Conservation (phyloP, 2,113 vertebrate species). For the Catharus bicknelli region DNA sequence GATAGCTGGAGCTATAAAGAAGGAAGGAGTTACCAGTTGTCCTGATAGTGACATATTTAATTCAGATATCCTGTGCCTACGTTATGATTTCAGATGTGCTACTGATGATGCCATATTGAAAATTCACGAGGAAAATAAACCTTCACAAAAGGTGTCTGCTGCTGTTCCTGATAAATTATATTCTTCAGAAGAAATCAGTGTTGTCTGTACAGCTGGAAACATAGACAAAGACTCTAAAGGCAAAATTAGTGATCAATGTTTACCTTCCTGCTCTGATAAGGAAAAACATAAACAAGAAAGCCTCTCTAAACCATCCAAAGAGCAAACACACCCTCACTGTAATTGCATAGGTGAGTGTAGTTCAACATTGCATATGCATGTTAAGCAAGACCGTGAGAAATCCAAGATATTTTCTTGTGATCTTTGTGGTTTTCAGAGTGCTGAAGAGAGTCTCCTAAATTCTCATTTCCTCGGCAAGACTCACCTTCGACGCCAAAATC, state of each 20-base stretch:
- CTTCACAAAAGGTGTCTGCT: conserved; percentile 33
- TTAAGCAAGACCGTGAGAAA: conserved; percentile 17
- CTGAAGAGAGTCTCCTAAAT: conserved; percentile 65
- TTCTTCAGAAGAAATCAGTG: neutral
- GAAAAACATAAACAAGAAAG: conserved; percentile 36
- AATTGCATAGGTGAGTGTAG: conserved; percentile 27
- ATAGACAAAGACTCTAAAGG: neutral
- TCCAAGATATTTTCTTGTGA: conserved; percentile 69
- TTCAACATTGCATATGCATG: neutral
- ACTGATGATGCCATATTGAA: conserved; percentile 77
- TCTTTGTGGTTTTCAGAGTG: conserved; percentile 75
- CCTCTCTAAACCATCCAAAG: neutral
- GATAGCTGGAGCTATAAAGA: neutral
- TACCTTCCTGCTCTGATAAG: conserved; percentile 39
- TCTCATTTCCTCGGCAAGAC: conserved; percentile 75
- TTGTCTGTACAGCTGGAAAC: neutral
- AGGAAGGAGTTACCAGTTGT: neutral
- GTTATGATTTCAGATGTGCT: conserved; percentile 69
- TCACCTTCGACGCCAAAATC: conserved; percentile 75
- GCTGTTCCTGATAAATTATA: neutral
- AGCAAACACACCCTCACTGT: neutral
- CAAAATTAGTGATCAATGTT: neutral
- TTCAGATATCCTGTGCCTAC: conserved; percentile 50
- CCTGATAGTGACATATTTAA: neutral
- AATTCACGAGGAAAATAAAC: conserved; percentile 71